Conservation (phyloP, 2,797 vertebrate species). For the Sus cebifrons region DNA sequence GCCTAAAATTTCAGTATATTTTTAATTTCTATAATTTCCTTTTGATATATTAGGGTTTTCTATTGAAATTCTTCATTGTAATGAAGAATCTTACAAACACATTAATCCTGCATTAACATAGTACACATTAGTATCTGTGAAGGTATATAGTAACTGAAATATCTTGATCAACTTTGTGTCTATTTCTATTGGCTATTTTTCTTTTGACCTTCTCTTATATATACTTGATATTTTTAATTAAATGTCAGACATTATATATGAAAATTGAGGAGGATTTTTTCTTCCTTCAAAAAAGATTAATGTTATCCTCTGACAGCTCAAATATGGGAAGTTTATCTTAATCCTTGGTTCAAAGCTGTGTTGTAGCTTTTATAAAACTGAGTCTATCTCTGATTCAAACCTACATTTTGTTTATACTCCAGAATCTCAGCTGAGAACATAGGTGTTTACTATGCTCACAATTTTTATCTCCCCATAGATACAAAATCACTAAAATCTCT, state of each 20-base stretch:
- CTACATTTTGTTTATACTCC: neutral
- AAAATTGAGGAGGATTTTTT: constrained; percentile 3
- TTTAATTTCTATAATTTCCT: constrained; percentile 2
- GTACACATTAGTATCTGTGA: neutral
- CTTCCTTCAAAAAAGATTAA: constrained; percentile 26
- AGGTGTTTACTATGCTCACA: neutral
- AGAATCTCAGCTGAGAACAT: neutral
- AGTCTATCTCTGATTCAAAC: neutral
- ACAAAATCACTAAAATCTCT: neutral
- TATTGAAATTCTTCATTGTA: neutral
- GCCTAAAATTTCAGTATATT: constrained; percentile 11
- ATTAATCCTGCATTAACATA: neutral
- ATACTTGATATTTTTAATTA: constrained; percentile 48
- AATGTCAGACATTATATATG: constrained; percentile 1
- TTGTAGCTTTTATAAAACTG: neutral
- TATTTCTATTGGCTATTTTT: constrained; percentile 52
- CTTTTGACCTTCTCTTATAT: neutral
- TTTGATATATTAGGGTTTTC: neutral
- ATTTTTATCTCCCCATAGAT: constrained; percentile 25
- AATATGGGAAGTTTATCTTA: neutral
- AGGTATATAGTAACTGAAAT: neutral
- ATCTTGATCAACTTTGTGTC: neutral
- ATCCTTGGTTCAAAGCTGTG: neutral
- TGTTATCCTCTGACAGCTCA: neutral
- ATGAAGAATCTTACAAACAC: neutral